Evolutionary conservation across 2,113 vertebrate species (phyloP), one percentile per base, ranked within the genome.

Genomic region (Dascyllus trimaculatus): DNA sequence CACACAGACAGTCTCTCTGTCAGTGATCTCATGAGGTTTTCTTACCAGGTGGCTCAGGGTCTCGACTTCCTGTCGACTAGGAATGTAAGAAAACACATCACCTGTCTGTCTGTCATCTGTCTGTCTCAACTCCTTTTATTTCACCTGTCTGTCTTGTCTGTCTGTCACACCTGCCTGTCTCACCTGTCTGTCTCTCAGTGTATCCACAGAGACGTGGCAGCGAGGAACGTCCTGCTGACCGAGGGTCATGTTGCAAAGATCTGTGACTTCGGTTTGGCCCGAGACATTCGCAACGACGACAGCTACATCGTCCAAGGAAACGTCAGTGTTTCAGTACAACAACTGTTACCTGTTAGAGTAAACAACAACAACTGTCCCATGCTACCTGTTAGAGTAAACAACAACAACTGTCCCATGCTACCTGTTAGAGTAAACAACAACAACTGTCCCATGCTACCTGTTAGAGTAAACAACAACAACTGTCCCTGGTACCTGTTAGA

Each of bases 281-380:
- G 98, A 43, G 98, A 99, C 85, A 98, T 99, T 83, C 95, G 96
- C 89, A 96, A 98, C 2, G 98, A 99, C 60, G 95, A 95, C 1
- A 99, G 96, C 80, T 99, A 99, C 9, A 96, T 99, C 0, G 97
- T 99, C 2, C 98, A 99, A 85, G 98, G 98, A 91, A 99, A 99
- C 0, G 98, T 99, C 78, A 95, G 98, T 94, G 18, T n/a, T 46
- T 51, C 15, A 24, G 0, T 29, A 1, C 1, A 2, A 29, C 3
- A 6, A 59, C 14, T 18, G 4, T 26, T 7, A 4, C 25, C 11
- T 24, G n/a, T n/a, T n/a, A n/a, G n/a, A n/a, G 52, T 29, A 29
- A 4, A 29, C 29, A 29, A 29, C 29, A 29, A 29, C 26, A 29
- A 29, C 5, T n/a, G n/a, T n/a, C n/a, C n/a, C n/a, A n/a, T n/a